Evolutionary conservation across 2,888 invertebrate species (phyloP).

Genomic region (Lysandra bellargus): DNA sequence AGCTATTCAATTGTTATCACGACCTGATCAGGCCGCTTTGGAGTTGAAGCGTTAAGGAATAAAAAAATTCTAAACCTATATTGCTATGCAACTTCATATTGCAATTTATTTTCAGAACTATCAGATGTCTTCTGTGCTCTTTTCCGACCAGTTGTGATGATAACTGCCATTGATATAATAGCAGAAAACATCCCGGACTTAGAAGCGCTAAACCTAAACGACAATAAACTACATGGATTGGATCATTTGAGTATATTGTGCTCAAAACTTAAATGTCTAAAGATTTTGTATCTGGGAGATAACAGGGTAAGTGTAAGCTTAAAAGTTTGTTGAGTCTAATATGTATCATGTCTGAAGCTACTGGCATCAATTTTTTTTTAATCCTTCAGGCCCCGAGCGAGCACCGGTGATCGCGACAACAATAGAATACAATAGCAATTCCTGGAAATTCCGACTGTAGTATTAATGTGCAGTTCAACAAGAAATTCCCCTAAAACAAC

Average conservation of each 20-base stretch:
- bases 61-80: too few species aligned
- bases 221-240: constrained; percentile 86
- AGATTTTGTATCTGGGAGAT: constrained; percentile 88
- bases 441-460: too few species aligned
- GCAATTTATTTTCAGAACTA: constrained; percentile 75
- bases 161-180: constrained; percentile 88
- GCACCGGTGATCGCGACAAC: too few species aligned
- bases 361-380: too few species aligned
- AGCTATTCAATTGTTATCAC: too few species aligned
- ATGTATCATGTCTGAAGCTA: too few species aligned
- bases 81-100: neutral
- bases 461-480: too few species aligned
- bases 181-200: constrained; percentile 91
- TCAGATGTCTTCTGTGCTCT: constrained; percentile 87
- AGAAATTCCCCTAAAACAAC: too few species aligned
- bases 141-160: constrained; percentile 86
- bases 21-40: too few species aligned
- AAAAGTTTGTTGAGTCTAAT: neutral
- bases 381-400: too few species aligned
- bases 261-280: constrained; percentile 85
- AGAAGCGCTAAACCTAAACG: constrained; percentile 89
- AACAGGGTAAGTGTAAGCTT: constrained; percentile 83
- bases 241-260: constrained; percentile 84
- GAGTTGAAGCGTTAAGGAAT: too few species aligned
- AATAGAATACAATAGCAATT: too few species aligned